A percentile compares a stretch with the other conserved stretches of the same genome.
Evolutionary conservation across 2,113 vertebrate species (phyloP).

Genomic region (Delphinapterus leucas): DNA sequence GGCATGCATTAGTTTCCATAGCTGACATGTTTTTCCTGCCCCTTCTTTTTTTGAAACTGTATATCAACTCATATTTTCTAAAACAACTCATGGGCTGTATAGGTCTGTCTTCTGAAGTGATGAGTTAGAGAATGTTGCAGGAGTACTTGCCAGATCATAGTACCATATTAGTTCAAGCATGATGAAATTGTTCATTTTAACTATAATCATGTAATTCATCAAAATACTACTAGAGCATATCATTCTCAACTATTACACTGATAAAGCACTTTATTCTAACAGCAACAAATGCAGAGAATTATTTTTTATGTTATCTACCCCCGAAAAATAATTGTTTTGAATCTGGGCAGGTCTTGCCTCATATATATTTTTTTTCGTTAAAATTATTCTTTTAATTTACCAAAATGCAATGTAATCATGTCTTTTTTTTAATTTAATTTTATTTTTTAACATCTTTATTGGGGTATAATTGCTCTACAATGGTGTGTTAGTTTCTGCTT

Average conservation of each 20-base stretch:
- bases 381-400: too few relatives aligned
- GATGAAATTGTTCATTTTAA: conserved; percentile 95
- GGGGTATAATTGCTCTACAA: too few relatives aligned
- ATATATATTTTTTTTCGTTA: not conserved
- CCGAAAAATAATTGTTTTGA: conserved; percentile 76
- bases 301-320: conserved; percentile 79
- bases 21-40: conserved; percentile 59
- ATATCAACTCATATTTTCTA: conserved; percentile 64
- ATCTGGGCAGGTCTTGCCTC: conserved; percentile 68
- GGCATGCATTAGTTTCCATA: conserved; percentile 64
- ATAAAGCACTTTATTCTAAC: conserved; percentile 86
- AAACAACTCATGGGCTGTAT: conserved; percentile 73
- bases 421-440: too few relatives aligned
- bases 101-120: conserved; percentile 86
- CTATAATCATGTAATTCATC: conserved; percentile 96
- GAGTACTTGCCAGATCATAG: conserved; percentile 85
- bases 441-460: too few relatives aligned
- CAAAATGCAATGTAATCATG: too few relatives aligned
- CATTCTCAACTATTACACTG: conserved; percentile 87
- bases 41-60: conserved; percentile 57
- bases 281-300: conserved; percentile 80
- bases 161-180: conserved; percentile 87
- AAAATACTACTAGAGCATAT: conserved; percentile 90
- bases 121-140: conserved; percentile 85
- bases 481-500: too few relatives aligned